Percentiles rank a stretch among this genome's conserved stretches.
Evolutionary conservation across 2,113 vertebrate species (phyloP).

Genomic region (Telmatochromis brichardi): DNA sequence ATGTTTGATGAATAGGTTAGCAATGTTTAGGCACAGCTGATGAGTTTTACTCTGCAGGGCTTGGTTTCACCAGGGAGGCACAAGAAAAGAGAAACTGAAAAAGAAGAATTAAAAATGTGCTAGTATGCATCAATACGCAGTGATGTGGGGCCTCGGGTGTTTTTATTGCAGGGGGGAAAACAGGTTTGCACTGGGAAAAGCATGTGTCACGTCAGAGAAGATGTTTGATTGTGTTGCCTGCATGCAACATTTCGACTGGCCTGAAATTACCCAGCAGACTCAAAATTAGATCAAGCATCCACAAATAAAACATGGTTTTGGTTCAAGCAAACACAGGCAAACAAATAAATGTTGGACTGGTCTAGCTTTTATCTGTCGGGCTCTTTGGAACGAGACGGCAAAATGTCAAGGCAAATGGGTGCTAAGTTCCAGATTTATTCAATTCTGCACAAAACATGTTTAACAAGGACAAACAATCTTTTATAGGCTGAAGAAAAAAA

Average conservation of each 20-base stretch:
- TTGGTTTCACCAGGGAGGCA: neutral
- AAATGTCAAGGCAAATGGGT: neutral
- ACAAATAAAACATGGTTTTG: neutral
- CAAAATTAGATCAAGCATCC: slow-evolving; percentile 4
- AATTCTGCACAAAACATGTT: neutral
- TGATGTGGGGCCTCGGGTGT: neutral
- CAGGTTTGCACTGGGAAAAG: neutral
- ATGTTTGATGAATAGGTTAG: slow-evolving; percentile 42
- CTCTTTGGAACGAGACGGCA: neutral
- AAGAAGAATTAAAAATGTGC: slow-evolving; percentile 16
- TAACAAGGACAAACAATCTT: neutral
- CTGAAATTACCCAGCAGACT: slow-evolving; percentile 4
- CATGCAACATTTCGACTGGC: neutral
- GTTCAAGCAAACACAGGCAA: neutral
- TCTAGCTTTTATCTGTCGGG: neutral
- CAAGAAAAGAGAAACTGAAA: neutral
- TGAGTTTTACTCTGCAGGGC: neutral
- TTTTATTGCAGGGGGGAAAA: neutral
- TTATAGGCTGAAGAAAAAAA: neutral
- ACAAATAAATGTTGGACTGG: neutral
- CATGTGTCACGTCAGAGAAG: neutral
- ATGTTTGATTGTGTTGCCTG: slow-evolving; percentile 13
- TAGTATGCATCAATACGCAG: neutral
- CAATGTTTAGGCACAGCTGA: neutral
- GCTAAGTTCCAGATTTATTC: neutral